These are phyloP conservation scores for Ptychodera flava DNA, from an alignment of 35 echinoderm and acorn worm genomes.

Conservation along the genomic window DNA sequence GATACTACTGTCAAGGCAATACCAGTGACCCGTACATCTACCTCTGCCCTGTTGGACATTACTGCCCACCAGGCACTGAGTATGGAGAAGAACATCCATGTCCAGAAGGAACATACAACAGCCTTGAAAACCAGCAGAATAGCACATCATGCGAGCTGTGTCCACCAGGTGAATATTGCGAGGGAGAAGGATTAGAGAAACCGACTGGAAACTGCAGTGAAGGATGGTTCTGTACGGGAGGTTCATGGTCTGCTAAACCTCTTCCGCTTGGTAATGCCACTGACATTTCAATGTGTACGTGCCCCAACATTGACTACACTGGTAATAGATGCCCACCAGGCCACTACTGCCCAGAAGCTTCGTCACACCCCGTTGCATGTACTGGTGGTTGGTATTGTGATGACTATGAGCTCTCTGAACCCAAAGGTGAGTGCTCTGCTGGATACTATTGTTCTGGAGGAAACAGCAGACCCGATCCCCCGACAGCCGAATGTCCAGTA, in stretches of 20 bases:
- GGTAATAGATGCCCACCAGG: slow-evolving; percentile 93
- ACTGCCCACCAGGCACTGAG: slow-evolving; percentile 71
- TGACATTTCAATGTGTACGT: slow-evolving; percentile 88
- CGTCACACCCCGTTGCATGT: slow-evolving; percentile 64
- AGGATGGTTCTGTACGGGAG: slow-evolving; percentile 90
- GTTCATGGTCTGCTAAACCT: slow-evolving; percentile 56
- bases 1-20: slow-evolving; percentile 83
- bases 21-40: slow-evolving; percentile 89
- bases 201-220: slow-evolving; percentile 91
- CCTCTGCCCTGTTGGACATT: slow-evolving; percentile 79
- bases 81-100: slow-evolving; percentile 73
- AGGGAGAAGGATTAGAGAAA: slow-evolving; percentile 63
- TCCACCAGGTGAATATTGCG: slow-evolving; percentile 89
- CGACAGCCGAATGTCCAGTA: slow-evolving; percentile 47
- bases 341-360: slow-evolving; percentile 78
- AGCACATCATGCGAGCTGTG: slow-evolving; percentile 86
- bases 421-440: slow-evolving; percentile 61
- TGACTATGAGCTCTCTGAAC: slow-evolving; percentile 71
- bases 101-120: slow-evolving; percentile 88
- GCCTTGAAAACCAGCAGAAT: slow-evolving; percentile 69
- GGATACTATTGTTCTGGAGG: slow-evolving; percentile 85
- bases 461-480: slow-evolving; percentile 53
- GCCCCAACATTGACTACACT: slow-evolving; percentile 89
- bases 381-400: slow-evolving; percentile 69
- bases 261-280: slow-evolving; percentile 80